These are phyloP conservation scores for Drosophila sp. DNA, from an alignment of 1,140 invertebrate genomes.

Conservation along the genomic window DNA sequence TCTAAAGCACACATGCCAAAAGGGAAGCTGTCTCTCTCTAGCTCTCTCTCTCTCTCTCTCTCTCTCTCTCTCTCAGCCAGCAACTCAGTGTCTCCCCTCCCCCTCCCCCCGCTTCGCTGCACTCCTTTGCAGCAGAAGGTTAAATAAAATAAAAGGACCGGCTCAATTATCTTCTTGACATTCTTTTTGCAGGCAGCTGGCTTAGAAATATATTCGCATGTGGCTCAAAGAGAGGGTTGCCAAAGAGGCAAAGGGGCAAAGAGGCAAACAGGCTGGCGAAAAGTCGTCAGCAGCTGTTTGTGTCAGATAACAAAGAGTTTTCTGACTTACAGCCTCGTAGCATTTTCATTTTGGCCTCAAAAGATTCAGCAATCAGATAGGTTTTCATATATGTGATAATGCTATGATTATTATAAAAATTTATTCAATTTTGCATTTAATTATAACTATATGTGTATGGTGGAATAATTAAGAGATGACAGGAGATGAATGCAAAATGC, in stretches of 20 bases:
- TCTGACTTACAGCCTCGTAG: slow-evolving; percentile 39
- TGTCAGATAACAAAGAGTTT: slow-evolving; percentile 75
- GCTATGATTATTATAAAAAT: slow-evolving; percentile 57
- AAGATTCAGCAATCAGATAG: slow-evolving; percentile 58
- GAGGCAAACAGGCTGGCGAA: neutral
- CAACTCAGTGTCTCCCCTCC: neutral
- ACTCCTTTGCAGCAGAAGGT: slow-evolving; percentile 4
- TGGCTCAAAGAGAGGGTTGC: slow-evolving; percentile 31
- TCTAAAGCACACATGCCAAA: slow-evolving; percentile 49
- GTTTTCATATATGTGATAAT: slow-evolving; percentile 45
- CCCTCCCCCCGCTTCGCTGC: neutral
- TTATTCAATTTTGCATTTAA: slow-evolving; percentile 56
- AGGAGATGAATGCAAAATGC: slow-evolving; percentile 5
- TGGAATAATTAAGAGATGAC: slow-evolving; percentile 64
- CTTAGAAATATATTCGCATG: slow-evolving; percentile 59
- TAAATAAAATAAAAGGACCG: slow-evolving; percentile 75
- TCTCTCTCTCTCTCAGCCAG: slow-evolving; percentile 5
- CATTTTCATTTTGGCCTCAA: slow-evolving; percentile 37
- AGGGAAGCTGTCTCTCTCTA: neutral
- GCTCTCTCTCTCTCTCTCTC: slow-evolving; percentile 15
- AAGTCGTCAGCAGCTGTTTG: slow-evolving; percentile 63
- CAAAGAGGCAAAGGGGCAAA: slow-evolving; percentile 2
- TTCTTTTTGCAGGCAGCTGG: slow-evolving; percentile 57
- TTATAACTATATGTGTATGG: slow-evolving; percentile 41
- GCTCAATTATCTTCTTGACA: slow-evolving; percentile 77